Percentiles rank a stretch among this genome's conserved stretches.
phyloP scores from a whole-genome alignment of 2,888 invertebrate species.

The Drosophila fungiperda region DNA sequence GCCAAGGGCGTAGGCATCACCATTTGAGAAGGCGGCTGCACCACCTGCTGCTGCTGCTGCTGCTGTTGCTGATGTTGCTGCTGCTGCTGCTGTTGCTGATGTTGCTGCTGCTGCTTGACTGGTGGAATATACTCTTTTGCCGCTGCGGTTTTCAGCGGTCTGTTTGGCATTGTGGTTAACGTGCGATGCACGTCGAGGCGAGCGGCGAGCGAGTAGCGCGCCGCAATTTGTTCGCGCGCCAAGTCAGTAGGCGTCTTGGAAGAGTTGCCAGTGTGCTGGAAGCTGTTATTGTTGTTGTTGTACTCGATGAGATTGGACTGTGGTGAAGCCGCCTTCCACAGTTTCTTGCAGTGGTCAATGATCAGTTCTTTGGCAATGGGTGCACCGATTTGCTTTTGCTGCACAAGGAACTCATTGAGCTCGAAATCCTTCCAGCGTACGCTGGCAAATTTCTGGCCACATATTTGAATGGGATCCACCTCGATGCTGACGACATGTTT shows the following conservation, averaged over 20 bases:
- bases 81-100: slow-evolving; percentile 16
- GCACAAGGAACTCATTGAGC: slow-evolving; percentile 81
- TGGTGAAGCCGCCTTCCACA: slow-evolving; percentile 69
- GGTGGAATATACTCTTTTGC: slow-evolving; percentile 48
- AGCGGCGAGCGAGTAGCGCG: slow-evolving; percentile 70
- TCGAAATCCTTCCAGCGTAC: slow-evolving; percentile 83
- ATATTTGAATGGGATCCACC: slow-evolving; percentile 70
- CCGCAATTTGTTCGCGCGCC: slow-evolving; percentile 73
- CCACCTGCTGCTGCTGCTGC: slow-evolving; percentile 17
- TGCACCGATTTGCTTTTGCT: slow-evolving; percentile 83
- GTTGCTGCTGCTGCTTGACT: slow-evolving; percentile 25
- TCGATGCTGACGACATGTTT: slow-evolving; percentile 76
- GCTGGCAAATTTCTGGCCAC: slow-evolving; percentile 81
- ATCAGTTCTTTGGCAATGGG: slow-evolving; percentile 79
- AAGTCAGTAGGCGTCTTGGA: slow-evolving; percentile 66
- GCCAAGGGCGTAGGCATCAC: slow-evolving; percentile 47
- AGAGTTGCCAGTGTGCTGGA: slow-evolving; percentile 36
- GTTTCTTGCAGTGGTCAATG: slow-evolving; percentile 81
- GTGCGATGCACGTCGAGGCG: slow-evolving; percentile 75
- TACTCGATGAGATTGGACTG: slow-evolving; percentile 46
- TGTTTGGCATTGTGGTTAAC: slow-evolving; percentile 28
- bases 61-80: slow-evolving; percentile 12
- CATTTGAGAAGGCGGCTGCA: slow-evolving; percentile 25
- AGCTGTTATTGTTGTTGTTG: slow-evolving; percentile 68
- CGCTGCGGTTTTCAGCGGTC: slow-evolving; percentile 38